Evolutionary conservation across 2,113 vertebrate genomes (phyloP).

Genomic region (Thalassoma bifasciatum): DNA sequence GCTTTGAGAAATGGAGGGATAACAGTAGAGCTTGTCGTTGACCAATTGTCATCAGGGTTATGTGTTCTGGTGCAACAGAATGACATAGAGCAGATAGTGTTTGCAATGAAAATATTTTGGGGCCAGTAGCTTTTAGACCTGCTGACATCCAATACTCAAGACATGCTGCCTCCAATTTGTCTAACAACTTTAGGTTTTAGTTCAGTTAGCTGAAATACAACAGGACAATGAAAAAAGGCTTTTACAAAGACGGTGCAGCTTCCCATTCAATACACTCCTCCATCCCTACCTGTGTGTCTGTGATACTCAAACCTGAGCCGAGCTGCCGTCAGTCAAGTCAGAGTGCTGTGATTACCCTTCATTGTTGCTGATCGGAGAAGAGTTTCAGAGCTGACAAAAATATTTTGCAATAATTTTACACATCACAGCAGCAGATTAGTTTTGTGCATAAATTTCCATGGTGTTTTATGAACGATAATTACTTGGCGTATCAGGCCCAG

Average conservation of each 20-base stretch:
- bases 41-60: too few relatives aligned
- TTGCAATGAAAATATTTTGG: constrained; percentile 17
- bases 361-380: constrained; percentile 51
- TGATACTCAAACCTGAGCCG: constrained; percentile 18
- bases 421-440: constrained; percentile 69
- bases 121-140: not conserved
- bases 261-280: constrained; percentile 23
- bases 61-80: too few relatives aligned
- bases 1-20: too few relatives aligned
- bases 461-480: constrained; percentile 71
- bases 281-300: constrained; percentile 26
- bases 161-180: not conserved
- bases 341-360: constrained; percentile 40
- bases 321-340: constrained; percentile 48
- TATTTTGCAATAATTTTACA: constrained; percentile 64
- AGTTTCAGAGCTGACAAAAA: constrained; percentile 54
- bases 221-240: constrained; percentile 39
- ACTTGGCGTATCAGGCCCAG: constrained; percentile 64
- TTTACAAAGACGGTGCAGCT: constrained; percentile 26
- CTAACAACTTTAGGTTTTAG: constrained; percentile 47
- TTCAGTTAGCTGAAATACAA: constrained; percentile 46
- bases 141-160: too few relatives aligned
- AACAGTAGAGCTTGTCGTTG: too few relatives aligned
- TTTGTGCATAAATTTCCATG: constrained; percentile 73
- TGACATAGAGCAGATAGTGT: constrained; percentile 16